phyloP scores from a whole-genome alignment of 2,888 invertebrate genomes.

The Lithophane ornitopus region DNA sequence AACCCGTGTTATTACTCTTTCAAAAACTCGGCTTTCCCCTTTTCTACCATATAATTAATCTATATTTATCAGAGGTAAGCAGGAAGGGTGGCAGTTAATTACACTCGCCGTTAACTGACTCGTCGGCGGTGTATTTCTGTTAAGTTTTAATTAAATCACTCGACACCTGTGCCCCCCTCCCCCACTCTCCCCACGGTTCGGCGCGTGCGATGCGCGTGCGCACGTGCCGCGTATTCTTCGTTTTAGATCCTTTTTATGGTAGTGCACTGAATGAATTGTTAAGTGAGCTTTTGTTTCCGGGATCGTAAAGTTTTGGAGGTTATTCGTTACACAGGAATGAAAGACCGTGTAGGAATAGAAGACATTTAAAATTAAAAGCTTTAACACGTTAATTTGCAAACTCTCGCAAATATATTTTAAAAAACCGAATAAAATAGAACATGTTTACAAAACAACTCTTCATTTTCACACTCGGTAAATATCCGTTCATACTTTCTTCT shows the following conservation, averaged over 20 bases:
- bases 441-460: neutral
- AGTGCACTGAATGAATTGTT: constrained; percentile 51
- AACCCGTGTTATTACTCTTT: constrained; percentile 4
- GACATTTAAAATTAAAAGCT: neutral
- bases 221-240: constrained; percentile 71
- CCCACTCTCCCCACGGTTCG: constrained; percentile 29
- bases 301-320: constrained; percentile 37
- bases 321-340: neutral
- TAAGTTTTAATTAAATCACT: constrained; percentile 83
- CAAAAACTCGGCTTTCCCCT: constrained; percentile 26
- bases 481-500: constrained; percentile 32
- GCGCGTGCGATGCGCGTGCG: constrained; percentile 71
- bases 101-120: constrained; percentile 70
- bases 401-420: neutral
- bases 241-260: constrained; percentile 51
- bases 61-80: constrained; percentile 68
- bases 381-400: neutral
- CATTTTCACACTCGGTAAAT: neutral
- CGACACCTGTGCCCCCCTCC: constrained; percentile 79
- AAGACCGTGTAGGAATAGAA: neutral
- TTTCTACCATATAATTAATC: constrained; percentile 66
- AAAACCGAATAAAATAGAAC: neutral
- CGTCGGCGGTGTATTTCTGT: constrained; percentile 72
- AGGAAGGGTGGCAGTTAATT: constrained; percentile 72
- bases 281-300: constrained; percentile 55